Base-by-base conservation (phyloP, 2,888 invertebrate species). In the Yponomeuta cagnagella region DNA sequence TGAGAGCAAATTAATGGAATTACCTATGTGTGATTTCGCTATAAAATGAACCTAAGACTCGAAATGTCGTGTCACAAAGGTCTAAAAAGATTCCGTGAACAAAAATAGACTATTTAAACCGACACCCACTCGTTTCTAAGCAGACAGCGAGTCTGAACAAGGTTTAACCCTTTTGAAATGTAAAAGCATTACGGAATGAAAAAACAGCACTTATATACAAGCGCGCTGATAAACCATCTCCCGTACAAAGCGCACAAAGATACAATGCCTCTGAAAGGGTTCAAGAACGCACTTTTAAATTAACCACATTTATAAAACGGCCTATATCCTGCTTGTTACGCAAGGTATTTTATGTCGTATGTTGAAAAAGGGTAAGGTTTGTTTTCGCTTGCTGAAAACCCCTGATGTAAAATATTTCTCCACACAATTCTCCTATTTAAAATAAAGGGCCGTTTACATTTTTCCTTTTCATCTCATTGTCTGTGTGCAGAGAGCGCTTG, bases 201-300 rank as follows among this genome's bases (percentile, higher is more conserved):
- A 92, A 92, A 92, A 92, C 92, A 92, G 89, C 90, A 92, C 92
- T 92, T 89, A 92, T 92, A 90, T 91, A 91, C 92, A 87, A 85
- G 88, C 89, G 89, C 90, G 87, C 84, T 86, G 92, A 92, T 92
- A 92, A 92, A 91, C 90, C 90, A 92, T 92, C 92, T 90, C 90
- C 78, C 10, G 89, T 90, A 92, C 92, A 92, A 92, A 91, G 92
- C 88, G 88, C 86, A 92, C 92, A 92, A 92, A 90, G 92, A 92
- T 92, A 92, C 92, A 92, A 92, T 92, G 87, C 92, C 90, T 90
- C 90, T 90, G 91, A 92, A 92, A 92, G 92, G 92, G 92, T 92
- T 92, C 92, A 92, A 92, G 90, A 92, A 90, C 92, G 90, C 89
- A 91, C 90, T 92, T 92, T 92, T 91, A 91, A 91, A 92, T 92